Percentiles rank a stretch among this genome's conserved stretches.
These are phyloP conservation scores for Enteromius trimaculatus DNA, from an alignment of 2,797 vertebrate species.

Conservation along the genomic window DNA sequence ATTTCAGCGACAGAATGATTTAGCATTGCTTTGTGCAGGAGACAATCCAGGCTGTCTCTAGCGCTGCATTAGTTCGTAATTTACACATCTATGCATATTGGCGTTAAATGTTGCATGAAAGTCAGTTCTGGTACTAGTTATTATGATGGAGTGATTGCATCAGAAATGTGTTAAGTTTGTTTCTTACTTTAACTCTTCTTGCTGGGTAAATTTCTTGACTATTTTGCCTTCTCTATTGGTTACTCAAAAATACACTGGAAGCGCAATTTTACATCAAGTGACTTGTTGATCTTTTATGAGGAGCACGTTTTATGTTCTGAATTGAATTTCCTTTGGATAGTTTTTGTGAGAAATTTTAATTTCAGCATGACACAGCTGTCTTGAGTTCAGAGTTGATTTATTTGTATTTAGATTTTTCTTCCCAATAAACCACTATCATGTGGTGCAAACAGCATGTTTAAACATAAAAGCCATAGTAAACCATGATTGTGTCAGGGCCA, in stretches of 20 bases:
- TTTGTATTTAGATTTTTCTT: no score
- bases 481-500: no score
- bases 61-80: background rate
- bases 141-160: background rate
- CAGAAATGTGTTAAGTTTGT: background rate
- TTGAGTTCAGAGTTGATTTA: no score
- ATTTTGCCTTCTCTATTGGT: background rate
- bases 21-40: conserved; percentile 27
- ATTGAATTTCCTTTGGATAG: background rate
- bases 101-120: conserved; percentile 4
- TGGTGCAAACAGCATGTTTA: no score
- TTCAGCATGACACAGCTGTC: no score
- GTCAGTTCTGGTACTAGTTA: background rate
- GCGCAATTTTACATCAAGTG: background rate
- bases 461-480: no score
- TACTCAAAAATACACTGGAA: background rate
- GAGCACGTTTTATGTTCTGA: background rate
- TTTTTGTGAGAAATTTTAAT: no score
- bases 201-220: background rate
- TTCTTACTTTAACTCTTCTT: background rate
- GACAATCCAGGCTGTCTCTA: background rate
- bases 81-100: background rate
- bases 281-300: background rate
- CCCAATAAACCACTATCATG: no score
- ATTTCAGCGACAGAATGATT: conserved; percentile 33